These are phyloP conservation scores for Melipona quadrifasciata DNA, from an alignment of 1,140 invertebrate genomes.

Conservation along the genomic window DNA sequence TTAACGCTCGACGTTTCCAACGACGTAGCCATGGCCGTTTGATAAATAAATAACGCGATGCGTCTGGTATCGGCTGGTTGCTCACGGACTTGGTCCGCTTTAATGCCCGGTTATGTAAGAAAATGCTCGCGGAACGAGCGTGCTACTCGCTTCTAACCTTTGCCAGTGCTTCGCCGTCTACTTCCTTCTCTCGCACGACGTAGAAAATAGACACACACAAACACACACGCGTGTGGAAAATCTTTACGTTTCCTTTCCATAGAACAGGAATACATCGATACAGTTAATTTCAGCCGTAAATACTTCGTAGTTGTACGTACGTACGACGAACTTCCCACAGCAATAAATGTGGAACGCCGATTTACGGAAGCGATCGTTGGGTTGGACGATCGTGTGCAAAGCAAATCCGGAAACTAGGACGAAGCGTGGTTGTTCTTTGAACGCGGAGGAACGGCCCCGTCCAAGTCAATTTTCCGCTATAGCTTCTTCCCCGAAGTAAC, in stretches of 20 bases:
- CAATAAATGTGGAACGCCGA: too few relatives aligned
- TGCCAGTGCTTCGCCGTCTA: too few relatives aligned
- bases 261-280: too few relatives aligned
- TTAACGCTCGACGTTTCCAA: not conserved
- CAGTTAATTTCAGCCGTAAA: too few relatives aligned
- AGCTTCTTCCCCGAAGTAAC: not conserved
- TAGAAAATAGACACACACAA: not conserved
- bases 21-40: not conserved
- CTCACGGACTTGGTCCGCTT: not conserved
- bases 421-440: not conserved
- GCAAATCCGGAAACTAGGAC: not conserved
- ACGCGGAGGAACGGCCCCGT: not conserved
- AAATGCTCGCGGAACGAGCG: not conserved
- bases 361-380: not conserved
- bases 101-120: not conserved
- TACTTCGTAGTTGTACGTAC: too few relatives aligned
- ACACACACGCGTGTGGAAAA: too few relatives aligned
- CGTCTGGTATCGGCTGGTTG: not conserved
- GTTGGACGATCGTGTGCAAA: not conserved
- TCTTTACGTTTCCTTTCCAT: too few relatives aligned
- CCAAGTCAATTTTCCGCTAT: not conserved
- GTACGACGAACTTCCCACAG: too few relatives aligned
- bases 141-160: not conserved
- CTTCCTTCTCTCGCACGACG: not conserved
- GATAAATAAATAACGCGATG: slow-evolving; percentile 10